Conservation (phyloP, 2,797 vertebrate genomes). For the Acropternis orthonyx region DNA sequence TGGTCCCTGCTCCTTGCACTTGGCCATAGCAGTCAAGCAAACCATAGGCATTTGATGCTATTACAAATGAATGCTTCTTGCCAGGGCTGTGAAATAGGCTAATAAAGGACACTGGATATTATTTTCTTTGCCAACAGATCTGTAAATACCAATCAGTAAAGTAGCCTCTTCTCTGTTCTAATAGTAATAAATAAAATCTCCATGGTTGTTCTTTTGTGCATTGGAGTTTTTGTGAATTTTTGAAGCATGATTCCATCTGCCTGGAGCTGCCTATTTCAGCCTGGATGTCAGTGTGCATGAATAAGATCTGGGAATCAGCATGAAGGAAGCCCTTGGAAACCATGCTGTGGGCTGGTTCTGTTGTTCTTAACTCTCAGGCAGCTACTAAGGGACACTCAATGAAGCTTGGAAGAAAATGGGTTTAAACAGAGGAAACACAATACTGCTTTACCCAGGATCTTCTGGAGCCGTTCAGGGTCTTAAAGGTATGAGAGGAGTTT, state of each 20-base stretch:
- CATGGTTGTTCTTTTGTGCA: neutral
- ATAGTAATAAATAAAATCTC: slow-evolving; percentile 45
- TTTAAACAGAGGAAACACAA: neutral
- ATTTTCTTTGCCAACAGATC: slow-evolving; percentile 46
- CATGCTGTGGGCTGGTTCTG: neutral
- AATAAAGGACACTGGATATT: slow-evolving; percentile 63
- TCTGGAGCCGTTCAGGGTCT: neutral
- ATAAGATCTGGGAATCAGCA: neutral
- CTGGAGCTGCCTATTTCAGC: neutral
- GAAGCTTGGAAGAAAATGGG: neutral
- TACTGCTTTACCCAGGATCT: neutral
- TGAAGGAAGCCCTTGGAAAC: neutral
- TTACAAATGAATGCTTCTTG: slow-evolving; percentile 37
- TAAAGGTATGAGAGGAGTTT: neutral
- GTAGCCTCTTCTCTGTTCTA: slow-evolving; percentile 19
- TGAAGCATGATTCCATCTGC: neutral
- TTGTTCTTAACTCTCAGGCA: neutral
- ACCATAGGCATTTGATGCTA: slow-evolving; percentile 13
- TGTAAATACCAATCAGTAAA: slow-evolving; percentile 60
- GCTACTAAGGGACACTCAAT: neutral
- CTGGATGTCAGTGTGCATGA: neutral
- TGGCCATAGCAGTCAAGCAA: neutral
- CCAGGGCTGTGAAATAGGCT: slow-evolving; percentile 48
- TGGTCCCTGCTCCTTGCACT: neutral
- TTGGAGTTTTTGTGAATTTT: neutral